Conservation (phyloP, 2,797 vertebrate species). For the Gymnoscopelus braueri region DNA sequence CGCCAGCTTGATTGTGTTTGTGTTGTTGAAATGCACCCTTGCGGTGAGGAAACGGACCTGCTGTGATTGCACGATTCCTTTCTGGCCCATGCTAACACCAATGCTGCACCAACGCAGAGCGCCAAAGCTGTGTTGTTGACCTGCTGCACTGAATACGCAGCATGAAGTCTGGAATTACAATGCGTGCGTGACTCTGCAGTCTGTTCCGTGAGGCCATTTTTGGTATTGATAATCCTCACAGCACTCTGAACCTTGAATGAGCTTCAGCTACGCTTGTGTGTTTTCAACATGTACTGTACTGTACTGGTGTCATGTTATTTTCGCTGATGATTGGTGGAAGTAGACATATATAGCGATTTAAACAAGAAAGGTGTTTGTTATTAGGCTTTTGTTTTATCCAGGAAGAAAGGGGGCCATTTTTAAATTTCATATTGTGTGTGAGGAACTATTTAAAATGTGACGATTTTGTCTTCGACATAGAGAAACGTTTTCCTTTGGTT, state of each 20-base stretch:
- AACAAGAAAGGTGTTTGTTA: neutral
- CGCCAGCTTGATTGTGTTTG: conserved; percentile 50
- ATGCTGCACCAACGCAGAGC: neutral
- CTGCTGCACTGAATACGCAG: conserved; percentile 3
- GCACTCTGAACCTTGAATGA: conserved; percentile 24
- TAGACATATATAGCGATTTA: conserved; percentile 7
- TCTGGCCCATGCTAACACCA: neutral
- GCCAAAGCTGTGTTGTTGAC: conserved; percentile 2
- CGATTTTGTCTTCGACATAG: neutral
- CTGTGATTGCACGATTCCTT: neutral
- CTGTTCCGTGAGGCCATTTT: conserved; percentile 18
- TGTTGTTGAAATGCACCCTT: conserved; percentile 11
- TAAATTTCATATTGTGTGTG: conserved; percentile 4
- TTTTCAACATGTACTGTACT: neutral
- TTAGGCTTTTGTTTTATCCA: conserved; percentile 22
- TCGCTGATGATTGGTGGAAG: neutral
- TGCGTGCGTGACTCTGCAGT: conserved; percentile 22
- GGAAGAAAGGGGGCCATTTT: conserved; percentile 6
- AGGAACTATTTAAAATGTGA: conserved; percentile 15
- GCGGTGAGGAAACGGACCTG: neutral
- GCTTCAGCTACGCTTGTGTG: conserved; percentile 45
- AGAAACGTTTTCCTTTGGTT: conserved; percentile 18
- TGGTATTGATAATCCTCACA: conserved; percentile 31
- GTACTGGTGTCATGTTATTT: conserved; percentile 14
- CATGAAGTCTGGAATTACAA: conserved; percentile 32